phyloP scores from a whole-genome alignment of 2,888 invertebrate species.

The Lochmaea crataegi region DNA sequence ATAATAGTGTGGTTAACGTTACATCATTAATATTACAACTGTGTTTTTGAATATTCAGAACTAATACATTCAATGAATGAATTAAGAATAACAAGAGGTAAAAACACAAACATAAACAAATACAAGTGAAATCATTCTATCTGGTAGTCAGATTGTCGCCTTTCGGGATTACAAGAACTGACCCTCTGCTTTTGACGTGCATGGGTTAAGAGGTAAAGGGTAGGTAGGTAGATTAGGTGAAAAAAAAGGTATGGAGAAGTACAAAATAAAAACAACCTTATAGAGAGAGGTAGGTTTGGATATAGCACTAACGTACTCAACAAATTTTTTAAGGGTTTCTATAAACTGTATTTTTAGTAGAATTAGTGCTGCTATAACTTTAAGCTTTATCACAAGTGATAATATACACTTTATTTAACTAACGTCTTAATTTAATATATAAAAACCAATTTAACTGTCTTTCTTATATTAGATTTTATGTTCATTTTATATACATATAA shows the following conservation, averaged over 20 bases:
- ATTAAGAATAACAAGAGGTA: background rate
- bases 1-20: too few species aligned
- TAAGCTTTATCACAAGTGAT: too few species aligned
- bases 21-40: too few species aligned
- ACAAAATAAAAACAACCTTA: slow-evolving; percentile 4
- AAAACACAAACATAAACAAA: background rate
- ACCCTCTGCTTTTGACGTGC: slow-evolving; percentile 9
- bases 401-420: too few species aligned
- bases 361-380: too few species aligned
- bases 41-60: too few species aligned
- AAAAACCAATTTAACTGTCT: too few species aligned
- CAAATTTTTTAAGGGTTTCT: background rate
- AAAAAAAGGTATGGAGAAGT: slow-evolving; percentile 13
- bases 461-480: too few species aligned
- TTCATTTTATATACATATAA: too few species aligned
- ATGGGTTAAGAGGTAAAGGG: slow-evolving; percentile 7
- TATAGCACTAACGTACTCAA: background rate
- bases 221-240: slow-evolving; percentile 14
- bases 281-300: slow-evolving; percentile 8
- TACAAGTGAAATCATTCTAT: slow-evolving; percentile 4
- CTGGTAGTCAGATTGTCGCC: slow-evolving; percentile 36
- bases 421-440: too few species aligned
- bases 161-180: slow-evolving; percentile 9
- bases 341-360: background rate
- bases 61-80: too few species aligned